These are phyloP conservation scores for Macrotrachela quadricornifera DNA, from an alignment of 1,140 invertebrate species.

Conservation along the genomic window DNA sequence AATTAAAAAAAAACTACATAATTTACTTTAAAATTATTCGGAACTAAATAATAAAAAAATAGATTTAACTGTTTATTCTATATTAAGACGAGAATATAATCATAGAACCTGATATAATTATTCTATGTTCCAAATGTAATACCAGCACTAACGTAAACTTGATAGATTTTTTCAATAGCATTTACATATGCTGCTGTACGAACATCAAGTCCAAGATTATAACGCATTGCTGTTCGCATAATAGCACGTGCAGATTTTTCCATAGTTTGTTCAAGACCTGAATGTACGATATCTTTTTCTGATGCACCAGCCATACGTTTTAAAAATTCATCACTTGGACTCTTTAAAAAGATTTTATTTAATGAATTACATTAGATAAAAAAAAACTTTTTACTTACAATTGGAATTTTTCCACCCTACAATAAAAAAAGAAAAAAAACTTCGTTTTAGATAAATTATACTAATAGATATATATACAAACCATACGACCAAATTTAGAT, in stretches of 20 bases:
- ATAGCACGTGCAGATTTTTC: slow-evolving; percentile 66
- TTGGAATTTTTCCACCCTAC: slow-evolving; percentile 62
- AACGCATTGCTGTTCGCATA: slow-evolving; percentile 87
- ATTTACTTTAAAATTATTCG: too few relatives aligned
- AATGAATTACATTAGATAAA: too few relatives aligned
- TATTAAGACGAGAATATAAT: too few relatives aligned
- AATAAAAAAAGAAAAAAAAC: too few relatives aligned
- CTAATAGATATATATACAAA: slow-evolving; percentile 74
- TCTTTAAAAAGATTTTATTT: too few relatives aligned
- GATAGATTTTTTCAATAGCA: slow-evolving; percentile 95
- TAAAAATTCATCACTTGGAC: too few relatives aligned
- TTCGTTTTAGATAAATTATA: too few relatives aligned
- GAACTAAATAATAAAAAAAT: too few relatives aligned
- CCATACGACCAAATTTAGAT: slow-evolving; percentile 72
- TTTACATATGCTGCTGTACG: slow-evolving; percentile 93
- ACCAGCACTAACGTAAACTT: slow-evolving; percentile 84
- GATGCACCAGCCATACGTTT: slow-evolving; percentile 48
- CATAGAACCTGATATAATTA: too few relatives aligned
- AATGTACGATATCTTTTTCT: slow-evolving; percentile 98
- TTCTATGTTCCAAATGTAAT: slow-evolving; percentile 48
- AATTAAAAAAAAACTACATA: too few relatives aligned
- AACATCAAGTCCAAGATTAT: slow-evolving; percentile 86
- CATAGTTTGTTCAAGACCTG: slow-evolving; percentile 96
- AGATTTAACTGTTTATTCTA: too few relatives aligned
- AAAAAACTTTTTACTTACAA: slow-evolving; percentile 31